phyloP scores from a whole-genome alignment of 2,797 vertebrate species.

The Xenops minutus region DNA sequence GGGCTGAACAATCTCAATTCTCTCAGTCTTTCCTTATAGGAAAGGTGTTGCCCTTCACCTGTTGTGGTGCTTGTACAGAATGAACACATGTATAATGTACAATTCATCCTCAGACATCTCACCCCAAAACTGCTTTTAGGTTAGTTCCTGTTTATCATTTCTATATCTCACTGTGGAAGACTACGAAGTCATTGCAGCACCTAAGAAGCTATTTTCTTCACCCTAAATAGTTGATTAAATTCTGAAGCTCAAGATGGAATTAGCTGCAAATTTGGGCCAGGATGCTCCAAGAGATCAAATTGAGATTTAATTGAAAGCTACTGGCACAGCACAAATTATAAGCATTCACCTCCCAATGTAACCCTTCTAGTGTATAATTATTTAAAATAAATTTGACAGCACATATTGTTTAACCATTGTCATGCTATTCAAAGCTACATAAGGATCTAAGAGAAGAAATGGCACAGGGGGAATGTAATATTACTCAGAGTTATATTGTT shows the following conservation, averaged over 20 bases:
- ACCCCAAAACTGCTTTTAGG: neutral
- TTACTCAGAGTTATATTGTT: neutral
- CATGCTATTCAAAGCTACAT: neutral
- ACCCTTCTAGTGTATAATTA: constrained; percentile 33
- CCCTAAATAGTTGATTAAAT: neutral
- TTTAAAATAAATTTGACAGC: constrained; percentile 17
- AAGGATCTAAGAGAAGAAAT: neutral
- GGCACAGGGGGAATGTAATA: neutral
- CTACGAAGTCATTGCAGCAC: neutral
- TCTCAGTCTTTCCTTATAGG: neutral
- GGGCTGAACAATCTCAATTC: neutral
- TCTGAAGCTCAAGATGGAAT: constrained; percentile 8
- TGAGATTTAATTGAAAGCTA: constrained; percentile 43
- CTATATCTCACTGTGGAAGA: neutral
- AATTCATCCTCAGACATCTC: neutral
- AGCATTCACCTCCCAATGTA: neutral
- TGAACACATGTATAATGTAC: fast-evolving
- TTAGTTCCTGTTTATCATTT: neutral
- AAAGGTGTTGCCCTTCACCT: too few species aligned
- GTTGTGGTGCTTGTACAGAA: neutral
- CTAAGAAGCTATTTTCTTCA: neutral
- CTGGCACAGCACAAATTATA: constrained; percentile 28
- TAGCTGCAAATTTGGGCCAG: constrained; percentile 22
- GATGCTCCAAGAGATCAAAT: constrained; percentile 4
- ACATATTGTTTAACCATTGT: constrained; percentile 5